phyloP scores from a whole-genome alignment of 1,140 invertebrate genomes.

The Pinna nobilis region DNA sequence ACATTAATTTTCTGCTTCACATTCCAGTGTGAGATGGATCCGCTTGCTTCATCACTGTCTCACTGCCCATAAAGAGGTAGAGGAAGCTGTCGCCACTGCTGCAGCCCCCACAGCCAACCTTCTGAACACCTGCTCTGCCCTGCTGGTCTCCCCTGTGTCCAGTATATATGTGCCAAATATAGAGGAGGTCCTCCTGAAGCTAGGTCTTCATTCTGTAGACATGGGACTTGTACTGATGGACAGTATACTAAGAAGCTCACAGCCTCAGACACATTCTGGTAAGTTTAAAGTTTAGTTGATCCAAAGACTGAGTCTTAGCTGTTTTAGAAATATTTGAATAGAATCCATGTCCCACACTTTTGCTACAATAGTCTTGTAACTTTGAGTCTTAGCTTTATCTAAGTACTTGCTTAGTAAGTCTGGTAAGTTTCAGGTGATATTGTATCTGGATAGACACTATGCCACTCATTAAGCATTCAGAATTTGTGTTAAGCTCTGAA shows the following conservation, averaged over 20 bases:
- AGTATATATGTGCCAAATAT: conserved; percentile 71
- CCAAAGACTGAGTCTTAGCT: too few species aligned
- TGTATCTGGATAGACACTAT: too few species aligned
- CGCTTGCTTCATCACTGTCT: conserved; percentile 82
- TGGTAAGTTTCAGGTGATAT: too few species aligned
- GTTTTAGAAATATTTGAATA: too few species aligned
- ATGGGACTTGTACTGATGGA: conserved; percentile 73
- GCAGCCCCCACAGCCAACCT: conserved; percentile 82
- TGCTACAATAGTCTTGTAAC: too few species aligned
- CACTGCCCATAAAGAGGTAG: conserved; percentile 75
- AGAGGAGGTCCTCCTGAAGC: conserved; percentile 72
- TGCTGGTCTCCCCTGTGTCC: conserved; percentile 82
- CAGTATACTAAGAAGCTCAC: conserved; percentile 67
- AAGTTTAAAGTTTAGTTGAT: too few species aligned
- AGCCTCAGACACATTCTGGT: conserved; percentile 27
- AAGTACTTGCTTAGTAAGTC: too few species aligned
- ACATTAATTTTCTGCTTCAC: too few species aligned
- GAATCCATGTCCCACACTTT: too few species aligned
- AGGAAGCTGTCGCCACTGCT: conserved; percentile 70
- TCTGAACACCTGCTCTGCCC: conserved; percentile 83
- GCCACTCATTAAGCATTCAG: too few species aligned
- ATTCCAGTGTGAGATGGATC: conserved; percentile 81
- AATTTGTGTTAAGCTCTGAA: too few species aligned
- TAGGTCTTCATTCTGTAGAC: conserved; percentile 71
- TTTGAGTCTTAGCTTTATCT: too few species aligned